Evolutionary conservation across 2,888 invertebrate species (phyloP).

Genomic region (Phaedon cochleariae): DNA sequence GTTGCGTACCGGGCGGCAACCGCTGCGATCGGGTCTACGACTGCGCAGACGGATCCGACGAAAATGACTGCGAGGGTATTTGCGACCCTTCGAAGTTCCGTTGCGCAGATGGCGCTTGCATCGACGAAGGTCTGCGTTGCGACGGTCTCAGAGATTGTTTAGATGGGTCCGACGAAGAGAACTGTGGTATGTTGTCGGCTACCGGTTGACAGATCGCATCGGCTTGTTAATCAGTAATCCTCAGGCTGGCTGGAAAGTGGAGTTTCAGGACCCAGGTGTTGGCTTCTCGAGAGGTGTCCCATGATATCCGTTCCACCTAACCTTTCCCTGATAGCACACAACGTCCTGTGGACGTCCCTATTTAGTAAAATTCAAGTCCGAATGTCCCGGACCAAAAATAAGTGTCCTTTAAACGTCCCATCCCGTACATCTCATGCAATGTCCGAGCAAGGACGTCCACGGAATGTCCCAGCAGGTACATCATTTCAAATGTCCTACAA

Average conservation of each 20-base stretch:
- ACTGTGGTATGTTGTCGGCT: constrained; percentile 59
- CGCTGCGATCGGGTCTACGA: constrained; percentile 70
- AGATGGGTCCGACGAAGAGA: constrained; percentile 68
- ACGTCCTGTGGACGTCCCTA: too few relatives aligned
- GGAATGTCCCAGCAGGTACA: too few relatives aligned
- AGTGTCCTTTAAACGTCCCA: too few relatives aligned
- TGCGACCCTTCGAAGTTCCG: constrained; percentile 46
- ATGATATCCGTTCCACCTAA: too few relatives aligned
- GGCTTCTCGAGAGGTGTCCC: background rate
- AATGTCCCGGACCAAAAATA: too few relatives aligned
- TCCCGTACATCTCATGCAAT: too few relatives aligned
- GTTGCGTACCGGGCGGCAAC: constrained; percentile 58
- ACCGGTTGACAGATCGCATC: background rate
- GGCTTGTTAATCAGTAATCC: background rate
- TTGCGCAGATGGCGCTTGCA: constrained; percentile 63
- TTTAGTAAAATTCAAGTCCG: too few relatives aligned
- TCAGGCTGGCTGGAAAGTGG: background rate
- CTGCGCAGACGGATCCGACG: constrained; percentile 81
- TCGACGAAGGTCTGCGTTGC: constrained; percentile 61
- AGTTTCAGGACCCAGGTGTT: background rate
- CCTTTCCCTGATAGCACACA: too few relatives aligned
- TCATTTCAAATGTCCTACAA: too few relatives aligned
- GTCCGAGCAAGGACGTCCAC: too few relatives aligned
- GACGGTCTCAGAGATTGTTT: constrained; percentile 66
- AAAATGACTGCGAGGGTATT: constrained; percentile 66